Evolutionary conservation across 1,140 invertebrate species (phyloP), one percentile per base, ranked within the genome.

Genomic region (Calephelis virginiensis): DNA sequence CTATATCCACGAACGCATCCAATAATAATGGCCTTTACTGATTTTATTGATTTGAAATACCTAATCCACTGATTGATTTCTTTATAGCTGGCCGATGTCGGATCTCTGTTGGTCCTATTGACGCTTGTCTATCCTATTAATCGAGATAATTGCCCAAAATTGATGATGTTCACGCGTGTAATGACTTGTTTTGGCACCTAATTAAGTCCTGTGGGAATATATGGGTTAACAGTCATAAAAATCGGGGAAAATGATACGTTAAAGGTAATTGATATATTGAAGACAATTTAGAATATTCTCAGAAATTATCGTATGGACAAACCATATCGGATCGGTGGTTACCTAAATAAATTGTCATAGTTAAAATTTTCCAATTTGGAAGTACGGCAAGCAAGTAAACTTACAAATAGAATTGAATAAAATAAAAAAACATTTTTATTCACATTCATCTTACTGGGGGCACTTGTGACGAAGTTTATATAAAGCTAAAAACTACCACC

Each of bases 11-110:
- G 69, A 76, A 74, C 75, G 76, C 72, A 80, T 78, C 69, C 70
- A 79, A 82, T 80, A 80, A 85, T 82, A 88, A 88, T 79, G 72
- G 81, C 75, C 78, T 84, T 87, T 86, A 80, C 76, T 78, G 77
- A 86, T 88, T 89, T 90, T 89, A 90, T 90, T 88, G 88, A 89
- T 90, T 90, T 83, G 84, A 87, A 89, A 89, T 88, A 89, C 85
- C 88, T 87, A 89, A 89, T 88, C 77, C 74, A 67, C 77, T 88
- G 88, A 90, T 90, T 88, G 85, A 89, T 90, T 89, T 90, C 86
- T 89, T 90, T 90, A 89, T 88, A 87, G 85, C 82, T 76, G 66
- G 69, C 74, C 78, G 80, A 79, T 76, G 79, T 75, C 79, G 76
- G 77, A 77, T 63, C 71, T 76, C 75, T 84, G 80, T 81, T 83